Base-by-base conservation (phyloP, 2,888 invertebrate genomes). In the Terebella lapidaria region DNA sequence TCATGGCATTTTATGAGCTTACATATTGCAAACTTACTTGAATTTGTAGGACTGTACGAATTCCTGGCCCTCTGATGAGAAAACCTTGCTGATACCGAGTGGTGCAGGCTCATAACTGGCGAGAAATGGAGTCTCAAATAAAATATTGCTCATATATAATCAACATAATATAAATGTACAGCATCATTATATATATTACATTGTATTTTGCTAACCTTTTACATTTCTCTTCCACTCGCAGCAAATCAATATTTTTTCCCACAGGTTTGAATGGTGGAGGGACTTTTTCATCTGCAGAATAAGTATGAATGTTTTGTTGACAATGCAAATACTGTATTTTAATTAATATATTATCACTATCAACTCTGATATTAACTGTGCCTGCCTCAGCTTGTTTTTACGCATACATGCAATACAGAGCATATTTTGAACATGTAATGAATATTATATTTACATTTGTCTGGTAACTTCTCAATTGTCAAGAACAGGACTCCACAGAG, bases 401-500 rank as follows among this genome's bases (percentile, higher is more conserved):
- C n/a, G n/a, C 42, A n/a, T 35, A 35, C 42, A 35, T 35, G 42
- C n/a, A n/a, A n/a, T n/a, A n/a, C n/a, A n/a, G n/a, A n/a, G n/a
- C n/a, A n/a, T n/a, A n/a, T n/a, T n/a, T n/a, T n/a, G n/a, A 35
- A 35, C 10, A 10, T 35, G 35, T 35, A 18, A 35, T 35, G 35
- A 18, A 35, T 18, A 35, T 35, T n/a, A n/a, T n/a, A n/a, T n/a
- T n/a, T n/a, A n/a, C n/a, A 26, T 58, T 58, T 64, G 42, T 62
- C 58, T 27, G 58, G 47, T 2, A 70, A 65, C 64, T 72, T 74
- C 10, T 68, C 61, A 22, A 69, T 54, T 20, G 88, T 85, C 78
- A 91, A 77, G 75, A 87, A 88, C 57, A 94, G 76, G 57, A 92
- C 80, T 0, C 92, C 91, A 64, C 86, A 82, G 4, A 94, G 81